Conservation (phyloP, 2,888 invertebrate genomes). For the Eupithecia centaureata region DNA sequence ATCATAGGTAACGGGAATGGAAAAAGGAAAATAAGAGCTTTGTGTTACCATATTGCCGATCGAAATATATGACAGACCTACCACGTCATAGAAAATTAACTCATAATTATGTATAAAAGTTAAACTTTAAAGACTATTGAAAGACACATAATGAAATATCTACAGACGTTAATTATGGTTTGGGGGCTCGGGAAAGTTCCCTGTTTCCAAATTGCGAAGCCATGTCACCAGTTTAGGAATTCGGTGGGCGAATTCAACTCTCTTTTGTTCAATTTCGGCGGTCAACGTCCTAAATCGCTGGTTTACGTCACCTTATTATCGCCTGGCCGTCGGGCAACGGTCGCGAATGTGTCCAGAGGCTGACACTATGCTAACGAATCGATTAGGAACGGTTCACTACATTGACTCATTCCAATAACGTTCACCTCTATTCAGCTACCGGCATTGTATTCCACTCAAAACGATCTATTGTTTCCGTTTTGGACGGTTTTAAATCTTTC, state of each 20-base stretch:
- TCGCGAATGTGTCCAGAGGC: constrained; percentile 64
- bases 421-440: constrained; percentile 54
- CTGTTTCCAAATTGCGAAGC: constrained; percentile 34
- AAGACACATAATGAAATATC: constrained; percentile 5
- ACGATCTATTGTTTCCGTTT: constrained; percentile 44
- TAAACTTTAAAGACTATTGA: background rate
- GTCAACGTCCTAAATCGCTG: constrained; percentile 68
- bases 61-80: background rate
- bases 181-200: constrained; percentile 27
- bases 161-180: constrained; percentile 6
- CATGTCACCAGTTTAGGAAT: constrained; percentile 26
- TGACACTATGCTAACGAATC: constrained; percentile 65
- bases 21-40: too few species aligned
- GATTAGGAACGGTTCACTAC: constrained; percentile 65
- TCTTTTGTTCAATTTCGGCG: constrained; percentile 60
- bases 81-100: background rate
- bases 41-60: background rate
- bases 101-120: background rate
- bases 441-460: constrained; percentile 41
- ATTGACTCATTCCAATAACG: constrained; percentile 54
- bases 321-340: constrained; percentile 47
- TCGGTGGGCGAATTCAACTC: constrained; percentile 50
- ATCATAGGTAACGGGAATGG: background rate
- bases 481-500: constrained; percentile 35
- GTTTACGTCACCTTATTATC: constrained; percentile 67